A percentile compares a stretch with the other conserved stretches of the same genome.
phyloP scores from a whole-genome alignment of 2,113 vertebrate genomes.

The Gulo gulo region DNA sequence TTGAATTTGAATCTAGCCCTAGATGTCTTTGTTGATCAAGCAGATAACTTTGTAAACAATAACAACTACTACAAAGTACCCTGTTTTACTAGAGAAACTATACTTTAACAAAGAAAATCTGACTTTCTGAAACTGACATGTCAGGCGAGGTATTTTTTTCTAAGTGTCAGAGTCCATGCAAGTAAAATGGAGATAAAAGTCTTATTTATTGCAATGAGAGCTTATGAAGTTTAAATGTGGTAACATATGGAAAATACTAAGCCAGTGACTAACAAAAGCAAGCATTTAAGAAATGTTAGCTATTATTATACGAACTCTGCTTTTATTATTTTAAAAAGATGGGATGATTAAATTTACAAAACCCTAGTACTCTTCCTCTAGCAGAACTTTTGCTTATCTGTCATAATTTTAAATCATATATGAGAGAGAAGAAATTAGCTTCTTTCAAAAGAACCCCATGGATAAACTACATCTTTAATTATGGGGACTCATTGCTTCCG shows the following conservation, averaged over 20 bases:
- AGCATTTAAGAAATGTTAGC: neutral
- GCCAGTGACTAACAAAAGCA: neutral
- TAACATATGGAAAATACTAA: neutral
- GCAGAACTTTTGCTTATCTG: neutral
- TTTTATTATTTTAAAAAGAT: neutral
- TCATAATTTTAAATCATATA: neutral
- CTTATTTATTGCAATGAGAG: neutral
- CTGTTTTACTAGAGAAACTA: neutral
- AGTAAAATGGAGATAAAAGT: neutral
- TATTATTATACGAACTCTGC: neutral
- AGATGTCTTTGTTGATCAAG: neutral
- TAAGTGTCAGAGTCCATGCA: neutral
- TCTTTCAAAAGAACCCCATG: neutral
- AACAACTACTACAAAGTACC: neutral
- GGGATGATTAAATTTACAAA: neutral
- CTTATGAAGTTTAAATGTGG: neutral
- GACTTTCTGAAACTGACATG: neutral
- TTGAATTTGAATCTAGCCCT: neutral
- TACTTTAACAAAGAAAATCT: neutral
- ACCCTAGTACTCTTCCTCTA: neutral
- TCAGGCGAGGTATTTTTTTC: neutral
- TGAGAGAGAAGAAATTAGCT: neutral
- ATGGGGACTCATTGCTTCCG: neutral
- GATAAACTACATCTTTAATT: neutral
- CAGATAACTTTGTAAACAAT: neutral